phyloP scores from a whole-genome alignment of 2,113 vertebrate species.

The Chinchilla lanigera region DNA sequence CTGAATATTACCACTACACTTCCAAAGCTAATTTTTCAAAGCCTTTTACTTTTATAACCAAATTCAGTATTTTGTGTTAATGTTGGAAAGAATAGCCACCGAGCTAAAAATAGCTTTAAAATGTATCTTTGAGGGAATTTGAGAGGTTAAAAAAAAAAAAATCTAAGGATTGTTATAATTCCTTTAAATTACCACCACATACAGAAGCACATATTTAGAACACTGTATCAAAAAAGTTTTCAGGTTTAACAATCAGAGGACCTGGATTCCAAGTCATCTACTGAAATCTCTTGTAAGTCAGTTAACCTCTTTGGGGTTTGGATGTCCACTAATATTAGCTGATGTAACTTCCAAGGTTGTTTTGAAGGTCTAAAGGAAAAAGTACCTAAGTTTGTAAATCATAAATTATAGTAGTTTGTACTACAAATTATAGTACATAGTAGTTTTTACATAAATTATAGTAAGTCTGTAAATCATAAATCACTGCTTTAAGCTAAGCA shows the following conservation, averaged over 20 bases:
- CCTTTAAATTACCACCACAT: not conserved
- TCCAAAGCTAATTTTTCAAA: not conserved
- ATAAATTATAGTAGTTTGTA: not conserved
- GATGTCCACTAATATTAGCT: constrained; percentile 1
- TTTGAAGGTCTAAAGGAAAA: constrained; percentile 31
- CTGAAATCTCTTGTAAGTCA: constrained; percentile 18
- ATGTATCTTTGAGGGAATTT: not conserved
- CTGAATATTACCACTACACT: constrained; percentile 24
- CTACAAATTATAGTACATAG: too few species aligned
- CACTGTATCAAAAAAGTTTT: not conserved
- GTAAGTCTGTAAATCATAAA: not conserved
- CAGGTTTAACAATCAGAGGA: not conserved
- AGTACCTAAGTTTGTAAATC: not conserved
- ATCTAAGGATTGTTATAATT: not conserved
- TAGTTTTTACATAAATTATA: too few species aligned
- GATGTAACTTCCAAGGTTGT: not conserved
- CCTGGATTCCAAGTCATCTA: not conserved
- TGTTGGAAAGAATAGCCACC: not conserved
- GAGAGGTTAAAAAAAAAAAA: not conserved
- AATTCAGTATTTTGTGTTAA: constrained; percentile 29
- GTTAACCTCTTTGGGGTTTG: not conserved
- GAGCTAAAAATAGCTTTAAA: constrained; percentile 11
- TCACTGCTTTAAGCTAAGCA: not conserved
- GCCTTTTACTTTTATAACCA: not conserved
- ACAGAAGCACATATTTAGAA: not conserved